Conservation (phyloP, 2,113 vertebrate species). For the Tretioscincus oriximinensis region DNA sequence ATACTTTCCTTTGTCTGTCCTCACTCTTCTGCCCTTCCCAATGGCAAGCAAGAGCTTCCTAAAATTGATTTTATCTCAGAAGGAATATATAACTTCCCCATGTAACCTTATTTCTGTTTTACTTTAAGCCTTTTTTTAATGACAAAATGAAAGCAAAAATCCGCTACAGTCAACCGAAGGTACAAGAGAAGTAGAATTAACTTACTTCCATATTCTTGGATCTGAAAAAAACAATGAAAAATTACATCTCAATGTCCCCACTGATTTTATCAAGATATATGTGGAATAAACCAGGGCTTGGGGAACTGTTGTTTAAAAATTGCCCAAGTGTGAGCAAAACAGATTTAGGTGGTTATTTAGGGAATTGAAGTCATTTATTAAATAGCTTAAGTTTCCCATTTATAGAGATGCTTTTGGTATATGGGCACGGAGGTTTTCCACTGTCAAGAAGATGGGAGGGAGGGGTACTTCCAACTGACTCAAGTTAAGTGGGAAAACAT, state of each 20-base stretch:
- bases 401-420: conserved; percentile 52
- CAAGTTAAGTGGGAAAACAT: conserved; percentile 64
- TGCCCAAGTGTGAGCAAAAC: conserved; percentile 59
- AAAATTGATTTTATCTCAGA: conserved; percentile 25
- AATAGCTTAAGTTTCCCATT: conserved; percentile 58
- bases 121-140: conserved; percentile 39
- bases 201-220: background rate
- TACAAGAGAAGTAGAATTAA: conserved; percentile 10
- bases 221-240: conserved; percentile 49
- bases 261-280: conserved; percentile 59
- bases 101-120: background rate
- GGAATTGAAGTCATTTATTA: conserved; percentile 73
- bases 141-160: conserved; percentile 28
- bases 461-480: conserved; percentile 44
- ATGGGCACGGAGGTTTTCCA: background rate
- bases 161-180: conserved; percentile 32
- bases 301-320: conserved; percentile 55
- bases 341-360: conserved; percentile 50
- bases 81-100: background rate
- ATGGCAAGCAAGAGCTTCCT: conserved; percentile 10
- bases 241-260: conserved; percentile 38
- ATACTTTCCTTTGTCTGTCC: too few relatives aligned
- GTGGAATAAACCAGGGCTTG: conserved; percentile 52
- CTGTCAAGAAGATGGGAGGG: background rate
- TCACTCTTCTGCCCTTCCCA: too few relatives aligned